These are phyloP conservation scores for Epinotia brunnichana DNA, from an alignment of 2,888 invertebrate species.

Conservation along the genomic window DNA sequence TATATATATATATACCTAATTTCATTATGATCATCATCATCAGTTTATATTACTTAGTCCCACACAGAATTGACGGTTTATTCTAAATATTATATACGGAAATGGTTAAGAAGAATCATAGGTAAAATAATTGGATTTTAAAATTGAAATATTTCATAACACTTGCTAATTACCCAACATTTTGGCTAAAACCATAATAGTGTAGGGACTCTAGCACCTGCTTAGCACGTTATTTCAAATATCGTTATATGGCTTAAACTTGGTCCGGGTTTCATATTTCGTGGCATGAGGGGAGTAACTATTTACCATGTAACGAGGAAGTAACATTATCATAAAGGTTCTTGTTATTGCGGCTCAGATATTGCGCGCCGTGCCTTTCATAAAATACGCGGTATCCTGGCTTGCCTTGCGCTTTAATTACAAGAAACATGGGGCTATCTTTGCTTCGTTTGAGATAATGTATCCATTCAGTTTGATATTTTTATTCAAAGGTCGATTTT, in stretches of 20 bases:
- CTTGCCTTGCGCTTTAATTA: conserved; percentile 35
- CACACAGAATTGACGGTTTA: too few species aligned
- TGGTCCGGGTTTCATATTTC: conserved; percentile 35
- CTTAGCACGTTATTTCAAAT: conserved; percentile 23
- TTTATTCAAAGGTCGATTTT: background rate
- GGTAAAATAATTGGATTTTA: too few species aligned
- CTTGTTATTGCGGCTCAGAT: conserved; percentile 64
- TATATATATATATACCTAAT: too few species aligned
- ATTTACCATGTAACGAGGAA: conserved; percentile 53
- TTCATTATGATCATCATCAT: too few species aligned
- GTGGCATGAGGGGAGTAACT: conserved; percentile 49
- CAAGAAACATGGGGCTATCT: conserved; percentile 17
- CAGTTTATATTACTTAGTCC: too few species aligned
- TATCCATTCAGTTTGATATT: background rate
- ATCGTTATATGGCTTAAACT: conserved; percentile 30
- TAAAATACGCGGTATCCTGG: conserved; percentile 24
- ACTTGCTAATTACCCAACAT: background rate
- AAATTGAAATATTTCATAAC: background rate
- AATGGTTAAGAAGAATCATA: too few species aligned
- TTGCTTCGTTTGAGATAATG: conserved; percentile 8
- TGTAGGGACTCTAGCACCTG: background rate
- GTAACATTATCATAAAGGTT: conserved; percentile 68
- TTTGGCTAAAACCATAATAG: background rate
- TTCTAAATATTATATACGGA: too few species aligned
- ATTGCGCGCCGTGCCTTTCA: conserved; percentile 51